These are phyloP conservation scores for Albula goreensis DNA, from an alignment of 2,113 vertebrate genomes.

Conservation along the genomic window DNA sequence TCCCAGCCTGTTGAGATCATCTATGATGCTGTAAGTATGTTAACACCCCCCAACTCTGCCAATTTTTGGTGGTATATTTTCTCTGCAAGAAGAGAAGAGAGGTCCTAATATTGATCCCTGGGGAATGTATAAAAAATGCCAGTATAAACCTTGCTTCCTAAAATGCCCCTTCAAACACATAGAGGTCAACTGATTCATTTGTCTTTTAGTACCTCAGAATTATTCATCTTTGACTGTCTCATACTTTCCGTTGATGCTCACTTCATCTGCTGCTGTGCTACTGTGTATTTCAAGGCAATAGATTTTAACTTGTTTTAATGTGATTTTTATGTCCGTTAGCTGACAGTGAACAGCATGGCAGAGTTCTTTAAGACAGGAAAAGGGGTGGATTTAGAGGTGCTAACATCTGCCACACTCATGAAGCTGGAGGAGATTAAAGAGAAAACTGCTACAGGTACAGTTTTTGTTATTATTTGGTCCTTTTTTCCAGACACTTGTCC, in stretches of 20 bases:
- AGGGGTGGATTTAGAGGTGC: constrained; percentile 84
- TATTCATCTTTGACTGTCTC: no score
- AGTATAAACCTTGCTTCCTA: no score
- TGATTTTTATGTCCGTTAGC: constrained; percentile 58
- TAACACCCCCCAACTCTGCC: neutral
- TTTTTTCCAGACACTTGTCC: no score
- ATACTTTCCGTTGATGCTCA: neutral
- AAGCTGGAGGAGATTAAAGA: constrained; percentile 97
- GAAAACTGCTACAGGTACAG: constrained; percentile 83
- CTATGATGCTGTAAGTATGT: constrained; percentile 86
- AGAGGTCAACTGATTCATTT: no score
- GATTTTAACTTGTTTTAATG: neutral
- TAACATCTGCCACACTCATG: constrained; percentile 88
- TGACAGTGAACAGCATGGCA: constrained; percentile 84
- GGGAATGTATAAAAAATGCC: no score
- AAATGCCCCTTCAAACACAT: no score
- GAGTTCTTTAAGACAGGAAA: constrained; percentile 87
- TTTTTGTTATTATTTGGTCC: neutral
- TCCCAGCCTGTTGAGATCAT: constrained; percentile 94
- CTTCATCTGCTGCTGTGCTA: neutral
- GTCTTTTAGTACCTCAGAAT: no score
- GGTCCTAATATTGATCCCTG: no score
- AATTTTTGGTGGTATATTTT: neutral
- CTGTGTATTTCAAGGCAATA: neutral
- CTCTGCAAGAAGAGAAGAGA: neutral